A percentile compares a stretch with the other conserved stretches of the same genome.
Conservation (phyloP, 2,888 invertebrate genomes). For the Buathra laborator region DNA sequence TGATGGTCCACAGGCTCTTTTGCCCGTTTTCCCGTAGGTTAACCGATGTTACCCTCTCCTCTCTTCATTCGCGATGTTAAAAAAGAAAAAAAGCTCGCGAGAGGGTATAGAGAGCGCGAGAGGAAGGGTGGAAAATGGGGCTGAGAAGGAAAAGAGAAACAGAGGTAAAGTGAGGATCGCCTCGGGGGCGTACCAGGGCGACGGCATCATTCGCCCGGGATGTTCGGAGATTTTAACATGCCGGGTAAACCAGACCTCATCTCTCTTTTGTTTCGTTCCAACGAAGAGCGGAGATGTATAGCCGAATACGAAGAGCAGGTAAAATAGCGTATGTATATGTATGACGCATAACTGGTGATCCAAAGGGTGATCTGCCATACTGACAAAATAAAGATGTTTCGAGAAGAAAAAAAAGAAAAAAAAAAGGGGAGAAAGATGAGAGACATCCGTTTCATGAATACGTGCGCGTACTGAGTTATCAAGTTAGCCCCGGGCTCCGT, state of each 20-base stretch:
- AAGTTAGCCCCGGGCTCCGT: slow-evolving; percentile 9
- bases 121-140: slow-evolving; percentile 38
- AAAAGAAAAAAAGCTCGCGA: slow-evolving; percentile 36
- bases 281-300: neutral
- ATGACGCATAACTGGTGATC: slow-evolving; percentile 58
- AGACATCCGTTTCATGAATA: slow-evolving; percentile 32
- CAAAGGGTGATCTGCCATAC: slow-evolving; percentile 33
- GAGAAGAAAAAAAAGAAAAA: slow-evolving; percentile 10
- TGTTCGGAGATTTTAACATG: slow-evolving; percentile 61
- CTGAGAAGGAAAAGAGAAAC: slow-evolving; percentile 30
- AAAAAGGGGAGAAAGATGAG: slow-evolving; percentile 19
- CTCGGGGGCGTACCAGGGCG: slow-evolving; percentile 70
- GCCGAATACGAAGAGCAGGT: slow-evolving; percentile 18
- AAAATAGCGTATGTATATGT: slow-evolving; percentile 61
- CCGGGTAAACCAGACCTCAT: slow-evolving; percentile 59
- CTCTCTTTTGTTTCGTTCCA: slow-evolving; percentile 45
- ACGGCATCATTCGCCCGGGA: slow-evolving; percentile 71
- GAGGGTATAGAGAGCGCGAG: neutral
- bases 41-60: slow-evolving; percentile 58
- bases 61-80: slow-evolving; percentile 45
- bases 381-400: slow-evolving; percentile 14
- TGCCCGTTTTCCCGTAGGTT: slow-evolving; percentile 58
- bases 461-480: slow-evolving; percentile 50
- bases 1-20: slow-evolving; percentile 50
- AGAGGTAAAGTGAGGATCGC: slow-evolving; percentile 71